Conservation (phyloP, 2,113 vertebrate species). For the Phrynosoma platyrhinos region DNA sequence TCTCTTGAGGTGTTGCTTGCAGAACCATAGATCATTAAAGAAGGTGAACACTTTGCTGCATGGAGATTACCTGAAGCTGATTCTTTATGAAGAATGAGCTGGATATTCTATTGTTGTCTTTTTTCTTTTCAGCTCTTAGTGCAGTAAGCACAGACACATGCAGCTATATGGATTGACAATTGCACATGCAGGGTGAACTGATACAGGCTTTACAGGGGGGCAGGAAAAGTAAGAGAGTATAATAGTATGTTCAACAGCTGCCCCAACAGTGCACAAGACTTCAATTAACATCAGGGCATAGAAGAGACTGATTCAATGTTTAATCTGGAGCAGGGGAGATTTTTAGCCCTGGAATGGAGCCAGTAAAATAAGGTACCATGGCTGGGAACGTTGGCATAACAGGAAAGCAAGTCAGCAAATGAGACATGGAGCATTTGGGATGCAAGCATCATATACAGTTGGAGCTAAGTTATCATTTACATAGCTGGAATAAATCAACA, state of each 20-base stretch:
- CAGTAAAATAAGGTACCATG: neutral
- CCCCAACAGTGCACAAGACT: neutral
- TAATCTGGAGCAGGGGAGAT: neutral
- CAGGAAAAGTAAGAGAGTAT: too few relatives aligned
- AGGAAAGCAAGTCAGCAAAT: neutral
- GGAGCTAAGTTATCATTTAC: neutral
- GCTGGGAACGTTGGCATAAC: neutral
- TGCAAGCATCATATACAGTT: neutral
- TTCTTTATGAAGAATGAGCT: neutral
- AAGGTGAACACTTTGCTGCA: slow-evolving; percentile 17
- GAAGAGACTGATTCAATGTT: neutral
- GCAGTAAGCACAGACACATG: neutral
- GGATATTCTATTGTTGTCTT: neutral
- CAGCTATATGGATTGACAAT: neutral
- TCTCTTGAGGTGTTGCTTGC: slow-evolving; percentile 40
- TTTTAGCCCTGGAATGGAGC: neutral
- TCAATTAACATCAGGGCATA: neutral
- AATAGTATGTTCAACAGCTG: neutral
- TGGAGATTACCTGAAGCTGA: neutral
- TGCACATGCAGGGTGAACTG: neutral
- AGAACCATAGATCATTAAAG: slow-evolving; percentile 40
- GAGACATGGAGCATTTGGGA: neutral
- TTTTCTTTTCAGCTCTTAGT: neutral
- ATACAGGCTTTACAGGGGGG: too few relatives aligned
- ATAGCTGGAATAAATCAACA: neutral